Percentiles rank a stretch among this genome's conserved stretches.
Conservation (phyloP, 2,888 invertebrate species). For the Copidosoma aretas region DNA sequence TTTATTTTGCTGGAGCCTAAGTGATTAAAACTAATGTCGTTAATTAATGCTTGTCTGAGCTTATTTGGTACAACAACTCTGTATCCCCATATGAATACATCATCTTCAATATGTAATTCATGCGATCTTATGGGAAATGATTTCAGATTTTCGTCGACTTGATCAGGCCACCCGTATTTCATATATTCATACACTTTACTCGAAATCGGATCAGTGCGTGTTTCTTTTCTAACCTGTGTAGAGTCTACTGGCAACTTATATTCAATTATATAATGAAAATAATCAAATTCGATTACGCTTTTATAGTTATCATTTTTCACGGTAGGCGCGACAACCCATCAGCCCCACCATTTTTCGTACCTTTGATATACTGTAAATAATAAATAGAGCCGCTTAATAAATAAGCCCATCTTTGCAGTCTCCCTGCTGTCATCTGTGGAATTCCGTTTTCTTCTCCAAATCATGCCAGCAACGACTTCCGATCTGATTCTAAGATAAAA, state of each 20-base stretch:
- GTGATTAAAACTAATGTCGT: conserved; percentile 47
- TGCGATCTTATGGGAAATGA: conserved; percentile 4
- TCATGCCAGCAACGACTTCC: conserved; percentile 50
- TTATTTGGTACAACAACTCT: conserved; percentile 46
- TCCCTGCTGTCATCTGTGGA: conserved; percentile 52
- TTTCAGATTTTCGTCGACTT: conserved; percentile 12
- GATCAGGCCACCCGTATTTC: conserved; percentile 33
- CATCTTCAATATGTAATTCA: conserved; percentile 34
- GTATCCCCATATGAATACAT: conserved; percentile 45
- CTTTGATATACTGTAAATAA: conserved; percentile 41
- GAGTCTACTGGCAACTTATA: conserved; percentile 12
- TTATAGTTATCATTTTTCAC: neutral
- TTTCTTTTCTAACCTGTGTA: conserved; percentile 13
- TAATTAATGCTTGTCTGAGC: conserved; percentile 37
- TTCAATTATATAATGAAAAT: conserved; percentile 37
- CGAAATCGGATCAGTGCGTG: conserved; percentile 26
- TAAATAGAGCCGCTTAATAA: conserved; percentile 43
- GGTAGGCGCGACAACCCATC: conserved; percentile 41
- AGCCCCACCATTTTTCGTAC: conserved; percentile 32
- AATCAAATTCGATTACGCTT: neutral
- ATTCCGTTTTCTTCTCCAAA: conserved; percentile 52
- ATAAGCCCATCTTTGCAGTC: conserved; percentile 51
- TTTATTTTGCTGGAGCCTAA: conserved; percentile 49
- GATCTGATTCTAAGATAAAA: conserved; percentile 51
- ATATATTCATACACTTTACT: conserved; percentile 33